phyloP scores from a whole-genome alignment of 2,888 invertebrate species.

The Drosophila basisetae region DNA sequence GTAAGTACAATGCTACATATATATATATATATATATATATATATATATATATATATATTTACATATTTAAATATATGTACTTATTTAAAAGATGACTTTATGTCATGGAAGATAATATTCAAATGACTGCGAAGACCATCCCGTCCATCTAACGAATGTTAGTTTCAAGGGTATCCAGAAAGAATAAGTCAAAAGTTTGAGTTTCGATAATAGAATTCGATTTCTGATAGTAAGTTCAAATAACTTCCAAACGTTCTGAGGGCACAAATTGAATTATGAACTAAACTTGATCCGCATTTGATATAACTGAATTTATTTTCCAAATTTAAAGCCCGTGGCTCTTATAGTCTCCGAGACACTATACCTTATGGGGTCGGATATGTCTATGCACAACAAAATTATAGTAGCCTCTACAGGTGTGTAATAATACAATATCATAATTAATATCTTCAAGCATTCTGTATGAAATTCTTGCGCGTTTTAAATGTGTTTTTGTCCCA shows the following conservation, averaged over 20 bases:
- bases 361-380: neutral
- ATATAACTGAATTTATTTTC: too few species aligned
- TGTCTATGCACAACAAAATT: neutral
- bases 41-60: neutral
- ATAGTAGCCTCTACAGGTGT: neutral
- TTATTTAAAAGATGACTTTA: too few species aligned
- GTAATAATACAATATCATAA: neutral
- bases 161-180: neutral
- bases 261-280: too few species aligned
- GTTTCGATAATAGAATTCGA: neutral
- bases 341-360: neutral
- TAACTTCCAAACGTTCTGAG: too few species aligned
- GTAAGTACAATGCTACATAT: slow-evolving; percentile 86
- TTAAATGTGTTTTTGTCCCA: slow-evolving; percentile 3
- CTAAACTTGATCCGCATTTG: too few species aligned
- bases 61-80: neutral
- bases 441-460: neutral
- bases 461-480: neutral
- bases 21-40: neutral
- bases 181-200: neutral
- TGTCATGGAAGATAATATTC: neutral
- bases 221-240: neutral
- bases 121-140: neutral
- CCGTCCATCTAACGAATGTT: neutral
- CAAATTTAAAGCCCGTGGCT: neutral